Base-by-base conservation (phyloP, 1,140 invertebrate species). In the Thrips palmi region DNA sequence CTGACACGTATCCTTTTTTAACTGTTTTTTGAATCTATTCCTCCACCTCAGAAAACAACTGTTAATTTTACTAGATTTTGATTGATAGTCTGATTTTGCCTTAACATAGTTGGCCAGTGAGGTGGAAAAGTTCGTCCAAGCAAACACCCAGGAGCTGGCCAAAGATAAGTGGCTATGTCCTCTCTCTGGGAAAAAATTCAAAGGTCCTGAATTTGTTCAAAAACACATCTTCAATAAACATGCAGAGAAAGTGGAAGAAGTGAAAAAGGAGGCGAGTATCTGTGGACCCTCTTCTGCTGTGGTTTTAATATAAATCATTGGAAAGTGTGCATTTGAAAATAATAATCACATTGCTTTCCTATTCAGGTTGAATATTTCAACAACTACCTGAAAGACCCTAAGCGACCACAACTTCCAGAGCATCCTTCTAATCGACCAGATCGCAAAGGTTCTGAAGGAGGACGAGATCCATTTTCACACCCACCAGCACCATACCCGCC, bases 141-240 rank as follows among this genome's bases (percentile, higher is more conserved):
- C 82, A 1, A 96, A 97, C 52, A 93, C 86, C 0, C 85, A 96
- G 51, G 93, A 98, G 60, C 49, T 97, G 15, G 79, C 82, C 0
- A 93, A 94, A 50, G 93, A 97, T 52, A 98, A 97, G 49, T 99
- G 93, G 92, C 57, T 98, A 18, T 99, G 94, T 64, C 93, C 94
- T 0, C 62, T 99, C 1, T 96, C 89, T 41, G 93, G 92, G 0
- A 99, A 99, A 55, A 98, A 98, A 55, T 99, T 99, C 58, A 98
- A 97, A 58, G 94, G 92, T 0, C 91, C 94, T 0, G 93, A 98
- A 52, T 99, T 97, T 62, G 92, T 99, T 10, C 74, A 88, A 22
- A 99, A 99, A 55, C 94, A 99, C 55, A 94, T 99, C 29, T 83
- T 91, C 46, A 97, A 96, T 55, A 98, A 98, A 52, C 92, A 98